These are phyloP conservation scores for Lophura nycthemera DNA, from an alignment of 2,113 vertebrate genomes.

Conservation along the genomic window DNA sequence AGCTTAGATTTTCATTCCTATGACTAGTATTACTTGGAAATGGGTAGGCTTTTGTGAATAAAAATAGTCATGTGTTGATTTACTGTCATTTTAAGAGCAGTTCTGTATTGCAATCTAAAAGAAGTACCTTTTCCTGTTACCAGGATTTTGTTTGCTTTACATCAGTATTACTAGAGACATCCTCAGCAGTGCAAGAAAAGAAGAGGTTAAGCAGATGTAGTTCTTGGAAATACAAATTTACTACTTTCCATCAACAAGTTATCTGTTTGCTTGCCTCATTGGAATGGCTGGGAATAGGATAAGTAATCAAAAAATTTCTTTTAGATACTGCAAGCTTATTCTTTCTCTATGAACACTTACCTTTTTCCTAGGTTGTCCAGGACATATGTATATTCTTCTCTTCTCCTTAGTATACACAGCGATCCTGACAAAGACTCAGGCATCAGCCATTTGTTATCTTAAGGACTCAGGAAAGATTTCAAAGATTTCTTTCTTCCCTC, in stretches of 20 bases:
- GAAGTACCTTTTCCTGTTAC: background rate
- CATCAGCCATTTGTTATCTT: background rate
- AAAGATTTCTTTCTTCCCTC: background rate
- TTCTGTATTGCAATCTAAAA: background rate
- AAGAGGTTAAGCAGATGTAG: background rate
- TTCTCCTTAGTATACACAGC: background rate
- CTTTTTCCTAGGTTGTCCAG: background rate
- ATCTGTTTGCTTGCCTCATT: background rate
- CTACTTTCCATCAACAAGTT: background rate
- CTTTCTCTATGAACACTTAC: background rate
- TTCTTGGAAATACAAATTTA: background rate
- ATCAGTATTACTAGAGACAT: background rate
- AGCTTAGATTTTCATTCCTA: background rate
- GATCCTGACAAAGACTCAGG: background rate
- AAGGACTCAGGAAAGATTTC: background rate
- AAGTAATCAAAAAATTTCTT: background rate
- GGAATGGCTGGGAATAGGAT: background rate
- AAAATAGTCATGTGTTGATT: background rate
- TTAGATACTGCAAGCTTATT: background rate
- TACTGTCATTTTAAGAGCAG: background rate
- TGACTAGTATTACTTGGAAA: background rate
- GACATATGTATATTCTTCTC: background rate
- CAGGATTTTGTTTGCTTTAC: background rate
- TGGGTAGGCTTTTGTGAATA: background rate
- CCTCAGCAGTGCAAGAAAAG: background rate